Base-by-base conservation (phyloP, 2,797 vertebrate species). In the Lindbergichthys nudifrons region DNA sequence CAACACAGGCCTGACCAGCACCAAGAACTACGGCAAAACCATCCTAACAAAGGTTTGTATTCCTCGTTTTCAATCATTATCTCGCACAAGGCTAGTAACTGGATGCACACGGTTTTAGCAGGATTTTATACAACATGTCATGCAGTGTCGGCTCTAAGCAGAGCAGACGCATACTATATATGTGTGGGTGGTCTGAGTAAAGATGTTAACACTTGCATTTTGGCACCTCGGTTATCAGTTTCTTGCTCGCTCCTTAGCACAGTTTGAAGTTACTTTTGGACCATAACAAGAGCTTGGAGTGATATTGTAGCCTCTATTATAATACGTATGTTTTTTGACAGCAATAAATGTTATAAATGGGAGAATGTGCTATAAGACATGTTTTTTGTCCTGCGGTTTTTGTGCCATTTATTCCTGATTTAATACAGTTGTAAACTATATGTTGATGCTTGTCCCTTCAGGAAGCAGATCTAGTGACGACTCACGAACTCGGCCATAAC, bases 1-100 rank as follows among this genome's bases (percentile, higher is more conserved):
- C 77, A 99, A 99, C 93, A 99, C 98, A 51, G 98, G 98, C 65
- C 91, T 99, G 93, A 99, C 98, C 75, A 99, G 97, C 94, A 99
- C 98, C 77, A 98, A 96, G 91, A 99, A 99, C 91, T 99, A 98
- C 5, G 98, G 98, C 70, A 99, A 99, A 95, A 99, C 98, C 72
- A 99, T 99, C 84, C 96, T 99, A 42, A 99, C 98, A 64, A 99
- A 99, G 97, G 98, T 98, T 64, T 73, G 79, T 75, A 56, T 50
- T 1, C 18, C 10, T 18, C 6, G 4, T 53, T 57, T 57, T 52
- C 11, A 14, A 4, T 16, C 7, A 26, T 45, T 10, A 18, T 67
- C 54, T 70, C 26, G 1, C 3, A 26, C 26, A 32, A 11, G 47
- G 23, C 1, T 15, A 43, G 59, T 48, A n/a, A 32, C 18, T 57